A percentile compares a stretch with the other conserved stretches of the same genome.
These are phyloP conservation scores for Halocynthia aurantium DNA, from an alignment of 23 tunicate genomes.

Conservation along the genomic window DNA sequence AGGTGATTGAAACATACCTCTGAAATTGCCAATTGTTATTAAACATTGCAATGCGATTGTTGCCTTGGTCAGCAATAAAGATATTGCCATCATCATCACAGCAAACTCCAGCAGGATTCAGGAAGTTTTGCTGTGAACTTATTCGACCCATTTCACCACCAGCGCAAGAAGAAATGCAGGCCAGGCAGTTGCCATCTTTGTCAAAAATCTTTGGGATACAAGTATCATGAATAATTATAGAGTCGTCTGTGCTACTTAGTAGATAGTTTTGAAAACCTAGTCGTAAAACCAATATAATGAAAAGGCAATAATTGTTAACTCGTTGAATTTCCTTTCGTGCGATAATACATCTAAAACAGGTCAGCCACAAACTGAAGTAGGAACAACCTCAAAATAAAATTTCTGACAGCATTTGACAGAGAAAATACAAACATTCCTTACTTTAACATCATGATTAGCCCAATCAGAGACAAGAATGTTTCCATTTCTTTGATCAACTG, in stretches of 20 bases:
- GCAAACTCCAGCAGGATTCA: slow-evolving; percentile 50
- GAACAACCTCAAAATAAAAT: too few species aligned
- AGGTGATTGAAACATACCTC: slow-evolving; percentile 1
- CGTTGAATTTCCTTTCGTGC: too few species aligned
- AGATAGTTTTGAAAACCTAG: too few species aligned
- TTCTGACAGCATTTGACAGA: too few species aligned
- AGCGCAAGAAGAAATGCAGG: slow-evolving; percentile 25
- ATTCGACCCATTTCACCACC: neutral
- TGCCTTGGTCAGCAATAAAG: slow-evolving; percentile 50
- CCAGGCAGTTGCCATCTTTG: slow-evolving; percentile 25
- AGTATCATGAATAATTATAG: neutral
- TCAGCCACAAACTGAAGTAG: too few species aligned
- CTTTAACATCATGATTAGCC: slow-evolving; percentile 52
- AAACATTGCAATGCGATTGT: slow-evolving; percentile 47
- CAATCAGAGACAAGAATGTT: slow-evolving; percentile 56
- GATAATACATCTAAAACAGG: too few species aligned
- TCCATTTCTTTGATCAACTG: slow-evolving; percentile 36
- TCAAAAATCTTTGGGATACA: slow-evolving; percentile 26
- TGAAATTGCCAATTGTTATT: slow-evolving; percentile 54
- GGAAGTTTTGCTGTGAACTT: slow-evolving; percentile 27
- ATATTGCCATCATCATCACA: slow-evolving; percentile 35
- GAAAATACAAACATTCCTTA: slow-evolving; percentile 5
- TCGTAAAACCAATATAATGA: too few species aligned
- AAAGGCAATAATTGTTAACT: too few species aligned
- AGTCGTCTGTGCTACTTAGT: neutral